phyloP scores from a whole-genome alignment of 2,888 invertebrate genomes.

The Hermaeophaga mercurialis region DNA sequence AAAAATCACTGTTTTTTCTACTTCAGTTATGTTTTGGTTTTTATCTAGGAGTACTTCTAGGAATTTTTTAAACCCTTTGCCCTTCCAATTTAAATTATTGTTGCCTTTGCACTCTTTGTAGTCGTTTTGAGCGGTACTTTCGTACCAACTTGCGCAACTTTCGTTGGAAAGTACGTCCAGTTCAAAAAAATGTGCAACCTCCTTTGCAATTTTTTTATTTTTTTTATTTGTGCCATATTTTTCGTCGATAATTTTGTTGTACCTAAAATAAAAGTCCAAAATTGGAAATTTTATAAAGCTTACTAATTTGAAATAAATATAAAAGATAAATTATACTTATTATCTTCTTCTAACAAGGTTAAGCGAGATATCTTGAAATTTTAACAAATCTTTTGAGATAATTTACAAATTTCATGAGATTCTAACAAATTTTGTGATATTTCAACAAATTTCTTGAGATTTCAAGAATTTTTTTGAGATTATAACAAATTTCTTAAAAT shows the following conservation, averaged over 20 bases:
- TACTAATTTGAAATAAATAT: too few species aligned
- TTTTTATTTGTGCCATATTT: constrained; percentile 30
- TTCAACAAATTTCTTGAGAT: too few species aligned
- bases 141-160: constrained; percentile 40
- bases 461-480: too few species aligned
- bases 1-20: constrained; percentile 42
- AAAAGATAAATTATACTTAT: too few species aligned
- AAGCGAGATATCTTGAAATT: too few species aligned
- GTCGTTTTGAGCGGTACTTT: constrained; percentile 69
- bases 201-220: constrained; percentile 14
- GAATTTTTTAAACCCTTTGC: constrained; percentile 68
- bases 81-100: constrained; percentile 71
- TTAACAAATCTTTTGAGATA: too few species aligned
- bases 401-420: too few species aligned
- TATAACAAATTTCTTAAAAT: too few species aligned
- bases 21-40: constrained; percentile 36
- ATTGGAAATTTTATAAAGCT: too few species aligned
- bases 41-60: constrained; percentile 65
- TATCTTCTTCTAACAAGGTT: too few species aligned
- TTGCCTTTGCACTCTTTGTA: constrained; percentile 73
- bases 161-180: neutral
- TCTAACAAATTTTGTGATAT: too few species aligned
- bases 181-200: constrained; percentile 2
- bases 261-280: constrained; percentile 12
- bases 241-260: constrained; percentile 29